Evolutionary conservation across 2,113 vertebrate genomes (phyloP), one percentile per base, ranked within the genome.

Genomic region (Himantopus leucocephalus): DNA sequence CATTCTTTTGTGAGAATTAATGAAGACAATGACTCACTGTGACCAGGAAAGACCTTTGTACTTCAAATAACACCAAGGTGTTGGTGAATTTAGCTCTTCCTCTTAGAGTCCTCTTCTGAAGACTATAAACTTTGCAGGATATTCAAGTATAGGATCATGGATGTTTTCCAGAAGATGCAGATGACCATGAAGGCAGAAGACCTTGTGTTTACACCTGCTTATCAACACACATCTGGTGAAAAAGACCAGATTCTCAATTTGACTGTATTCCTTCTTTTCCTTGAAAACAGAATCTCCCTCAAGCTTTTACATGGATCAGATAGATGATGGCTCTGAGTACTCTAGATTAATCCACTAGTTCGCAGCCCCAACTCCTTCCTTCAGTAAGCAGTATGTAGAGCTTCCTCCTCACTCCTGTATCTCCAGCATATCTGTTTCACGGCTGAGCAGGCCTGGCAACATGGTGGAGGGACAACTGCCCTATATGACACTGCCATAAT

Each of bases 391-490:
- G 13, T 9, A 3, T 34, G 15, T 21, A 74, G 14, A 53, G 6
- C 9, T 3, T 75, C 4, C 15, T 59, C 10, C 66, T 71, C 23
- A 23, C 6, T 32, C 37, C 19, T 14, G 5, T 20, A 9, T 35
- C 32, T 81, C 52, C 55, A 50, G 20, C 5, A 14, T 67, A 26
- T 4, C 2, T 50, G 13, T 43, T 55, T 43, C 34, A n/a, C 8
- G 14, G 35, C 39, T 63, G 43, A 75, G 39, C 60, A 78, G 66
- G 8, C 8, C 41, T 55, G 60, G 55, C 5, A 78, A 35, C 14
- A 14, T 0, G 1, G 24, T 47, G 14, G 35, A 75, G 12, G 24
- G 6, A 52, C 20, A n/a, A 5, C 18, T 62, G 22, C 9, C 14
- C 6, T 14, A 26, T 41, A 13, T 8, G 47, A 56, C 2, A 6